Evolutionary conservation across 2,888 invertebrate species (phyloP).

Genomic region (Ephialtes manifestator): DNA sequence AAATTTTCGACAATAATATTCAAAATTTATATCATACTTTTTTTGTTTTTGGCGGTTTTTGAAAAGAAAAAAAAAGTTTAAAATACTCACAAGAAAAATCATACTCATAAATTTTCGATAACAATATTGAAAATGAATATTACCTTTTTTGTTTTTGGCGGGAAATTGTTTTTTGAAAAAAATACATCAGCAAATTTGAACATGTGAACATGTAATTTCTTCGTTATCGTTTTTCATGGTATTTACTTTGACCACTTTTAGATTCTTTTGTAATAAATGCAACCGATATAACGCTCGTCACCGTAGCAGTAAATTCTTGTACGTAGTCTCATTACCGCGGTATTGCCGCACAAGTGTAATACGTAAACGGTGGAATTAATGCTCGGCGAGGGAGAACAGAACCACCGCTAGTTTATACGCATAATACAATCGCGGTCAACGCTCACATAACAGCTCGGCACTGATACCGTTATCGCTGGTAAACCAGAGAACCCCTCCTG

Average conservation of each 20-base stretch:
- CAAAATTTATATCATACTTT: too few species aligned
- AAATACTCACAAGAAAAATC: too few species aligned
- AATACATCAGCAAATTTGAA: background rate
- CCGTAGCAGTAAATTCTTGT: slow-evolving; percentile 13
- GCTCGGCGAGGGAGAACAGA: slow-evolving; percentile 39
- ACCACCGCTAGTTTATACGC: slow-evolving; percentile 70
- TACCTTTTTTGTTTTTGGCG: too few species aligned
- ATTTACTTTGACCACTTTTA: background rate
- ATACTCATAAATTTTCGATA: too few species aligned
- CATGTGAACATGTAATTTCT: background rate
- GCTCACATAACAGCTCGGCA: slow-evolving; percentile 79
- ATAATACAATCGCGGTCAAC: slow-evolving; percentile 81
- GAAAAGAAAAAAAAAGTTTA: too few species aligned
- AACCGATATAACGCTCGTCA: background rate
- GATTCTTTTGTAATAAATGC: background rate
- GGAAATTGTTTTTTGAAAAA: background rate
- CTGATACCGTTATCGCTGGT: slow-evolving; percentile 82
- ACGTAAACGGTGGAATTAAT: slow-evolving; percentile 37
- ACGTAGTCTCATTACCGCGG: slow-evolving; percentile 1
- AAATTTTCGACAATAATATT: too few species aligned
- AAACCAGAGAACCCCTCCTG: slow-evolving; percentile 24
- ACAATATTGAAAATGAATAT: too few species aligned
- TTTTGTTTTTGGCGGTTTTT: too few species aligned
- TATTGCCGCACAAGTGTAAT: background rate
- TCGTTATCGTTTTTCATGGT: background rate